Evolutionary conservation across 1,140 invertebrate genomes (phyloP).

Genomic region (Macrobrachium nipponense): DNA sequence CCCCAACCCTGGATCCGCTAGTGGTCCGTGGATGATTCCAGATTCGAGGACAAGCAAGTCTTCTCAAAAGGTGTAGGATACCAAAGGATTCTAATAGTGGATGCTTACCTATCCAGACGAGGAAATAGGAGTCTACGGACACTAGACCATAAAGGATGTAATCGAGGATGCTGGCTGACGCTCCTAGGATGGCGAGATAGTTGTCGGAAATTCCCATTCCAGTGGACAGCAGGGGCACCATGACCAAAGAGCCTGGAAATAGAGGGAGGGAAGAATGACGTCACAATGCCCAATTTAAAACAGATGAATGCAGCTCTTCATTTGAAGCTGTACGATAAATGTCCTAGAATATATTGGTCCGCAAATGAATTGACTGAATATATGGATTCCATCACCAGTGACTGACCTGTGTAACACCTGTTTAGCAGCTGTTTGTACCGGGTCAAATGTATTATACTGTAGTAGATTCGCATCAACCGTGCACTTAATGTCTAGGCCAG

Average conservation of each 20-base stretch:
- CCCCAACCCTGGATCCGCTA: too few relatives aligned
- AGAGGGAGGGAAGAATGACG: not conserved
- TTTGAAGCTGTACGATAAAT: too few relatives aligned
- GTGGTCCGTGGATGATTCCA: too few relatives aligned
- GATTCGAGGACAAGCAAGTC: too few relatives aligned
- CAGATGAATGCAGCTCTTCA: not conserved
- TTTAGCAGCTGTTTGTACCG: not conserved
- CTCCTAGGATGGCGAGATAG: constrained; percentile 57
- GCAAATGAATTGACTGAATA: too few relatives aligned
- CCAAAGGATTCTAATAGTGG: not conserved
- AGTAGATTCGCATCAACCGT: too few relatives aligned
- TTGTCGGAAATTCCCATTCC: constrained; percentile 51
- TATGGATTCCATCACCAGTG: too few relatives aligned
- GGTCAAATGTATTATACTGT: not conserved
- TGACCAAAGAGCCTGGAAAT: constrained; percentile 58
- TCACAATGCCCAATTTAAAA: not conserved
- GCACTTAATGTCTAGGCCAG: too few relatives aligned
- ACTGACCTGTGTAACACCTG: not conserved
- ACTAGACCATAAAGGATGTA: constrained; percentile 60
- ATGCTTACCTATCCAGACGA: constrained; percentile 61
- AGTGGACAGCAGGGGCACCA: constrained; percentile 47
- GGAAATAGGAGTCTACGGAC: constrained; percentile 29
- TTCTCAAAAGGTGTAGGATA: too few relatives aligned
- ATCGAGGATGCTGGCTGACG: constrained; percentile 49
- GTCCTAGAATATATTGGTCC: too few relatives aligned